A percentile compares a stretch with the other conserved stretches of the same genome.
Evolutionary conservation across 2,888 invertebrate species (phyloP).

Genomic region (Trissolcus brochymenae): DNA sequence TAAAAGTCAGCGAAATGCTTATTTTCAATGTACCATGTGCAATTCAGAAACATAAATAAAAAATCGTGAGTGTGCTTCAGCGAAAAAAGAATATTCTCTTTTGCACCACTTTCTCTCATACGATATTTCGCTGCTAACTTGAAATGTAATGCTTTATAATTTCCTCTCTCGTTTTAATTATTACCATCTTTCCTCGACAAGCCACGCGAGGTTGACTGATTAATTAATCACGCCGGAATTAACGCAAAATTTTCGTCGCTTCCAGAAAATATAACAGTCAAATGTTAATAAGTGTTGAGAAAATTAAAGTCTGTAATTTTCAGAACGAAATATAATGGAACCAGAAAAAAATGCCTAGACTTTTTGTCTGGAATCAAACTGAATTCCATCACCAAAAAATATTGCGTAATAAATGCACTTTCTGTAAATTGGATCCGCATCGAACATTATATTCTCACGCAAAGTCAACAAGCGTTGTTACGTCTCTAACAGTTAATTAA

Average conservation of each 20-base stretch:
- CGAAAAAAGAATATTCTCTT: slow-evolving; percentile 50
- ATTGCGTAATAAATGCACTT: slow-evolving; percentile 19
- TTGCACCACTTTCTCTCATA: slow-evolving; percentile 36
- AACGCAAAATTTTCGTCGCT: neutral
- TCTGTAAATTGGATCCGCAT: slow-evolving; percentile 15
- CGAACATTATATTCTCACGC: slow-evolving; percentile 8
- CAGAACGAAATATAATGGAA: too few relatives aligned
- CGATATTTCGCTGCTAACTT: slow-evolving; percentile 32
- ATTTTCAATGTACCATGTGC: slow-evolving; percentile 63
- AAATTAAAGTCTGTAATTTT: too few relatives aligned
- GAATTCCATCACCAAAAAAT: neutral
- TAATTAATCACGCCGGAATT: neutral
- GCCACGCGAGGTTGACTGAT: neutral
- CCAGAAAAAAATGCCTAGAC: too few relatives aligned
- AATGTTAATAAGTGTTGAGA: too few relatives aligned
- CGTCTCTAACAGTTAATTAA: slow-evolving; percentile 34
- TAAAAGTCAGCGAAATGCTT: slow-evolving; percentile 64
- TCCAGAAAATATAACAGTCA: too few relatives aligned
- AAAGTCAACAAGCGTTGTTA: slow-evolving; percentile 18
- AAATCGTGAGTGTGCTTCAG: slow-evolving; percentile 54
- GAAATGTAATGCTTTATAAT: slow-evolving; percentile 24
- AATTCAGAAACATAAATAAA: slow-evolving; percentile 58
- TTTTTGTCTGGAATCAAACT: too few relatives aligned
- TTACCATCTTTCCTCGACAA: neutral
- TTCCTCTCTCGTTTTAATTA: slow-evolving; percentile 14